These are phyloP conservation scores for Mastomys natalensis DNA, from an alignment of 2,113 vertebrate genomes.

Conservation along the genomic window DNA sequence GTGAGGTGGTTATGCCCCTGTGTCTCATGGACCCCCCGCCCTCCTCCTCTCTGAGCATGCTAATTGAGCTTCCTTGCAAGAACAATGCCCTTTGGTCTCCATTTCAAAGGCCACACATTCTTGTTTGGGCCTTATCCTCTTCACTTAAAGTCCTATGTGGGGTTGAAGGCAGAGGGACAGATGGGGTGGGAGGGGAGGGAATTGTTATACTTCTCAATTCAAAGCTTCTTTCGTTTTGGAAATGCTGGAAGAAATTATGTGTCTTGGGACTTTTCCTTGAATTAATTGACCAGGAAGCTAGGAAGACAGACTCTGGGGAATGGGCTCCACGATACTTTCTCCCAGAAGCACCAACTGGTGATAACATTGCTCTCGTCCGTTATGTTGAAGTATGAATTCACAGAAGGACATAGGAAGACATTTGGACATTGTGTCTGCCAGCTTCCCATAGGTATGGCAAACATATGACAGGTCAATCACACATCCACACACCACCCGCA, in stretches of 20 bases:
- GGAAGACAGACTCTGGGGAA: background rate
- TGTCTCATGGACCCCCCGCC: background rate
- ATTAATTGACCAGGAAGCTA: background rate
- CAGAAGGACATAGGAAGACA: background rate
- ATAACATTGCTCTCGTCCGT: background rate
- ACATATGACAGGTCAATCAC: too few species aligned
- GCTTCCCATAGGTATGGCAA: background rate
- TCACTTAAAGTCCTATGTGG: background rate
- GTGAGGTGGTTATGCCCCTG: background rate
- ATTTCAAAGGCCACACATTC: background rate
- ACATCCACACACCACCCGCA: background rate
- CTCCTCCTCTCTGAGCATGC: background rate
- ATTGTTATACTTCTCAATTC: background rate
- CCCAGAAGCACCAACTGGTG: background rate
- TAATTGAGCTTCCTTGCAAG: background rate
- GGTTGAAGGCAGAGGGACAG: background rate
- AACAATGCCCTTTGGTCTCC: background rate
- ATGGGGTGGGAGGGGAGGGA: too few species aligned
- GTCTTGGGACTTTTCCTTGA: background rate
- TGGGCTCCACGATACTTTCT: background rate
- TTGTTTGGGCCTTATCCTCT: background rate
- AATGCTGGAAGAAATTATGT: background rate
- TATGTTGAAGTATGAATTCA: background rate
- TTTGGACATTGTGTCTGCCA: too few species aligned
- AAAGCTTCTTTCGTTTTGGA: background rate